Percentiles rank a stretch among this genome's conserved stretches.
phyloP scores from a whole-genome alignment of 1,140 invertebrate species.

The Nephila pilipes region DNA sequence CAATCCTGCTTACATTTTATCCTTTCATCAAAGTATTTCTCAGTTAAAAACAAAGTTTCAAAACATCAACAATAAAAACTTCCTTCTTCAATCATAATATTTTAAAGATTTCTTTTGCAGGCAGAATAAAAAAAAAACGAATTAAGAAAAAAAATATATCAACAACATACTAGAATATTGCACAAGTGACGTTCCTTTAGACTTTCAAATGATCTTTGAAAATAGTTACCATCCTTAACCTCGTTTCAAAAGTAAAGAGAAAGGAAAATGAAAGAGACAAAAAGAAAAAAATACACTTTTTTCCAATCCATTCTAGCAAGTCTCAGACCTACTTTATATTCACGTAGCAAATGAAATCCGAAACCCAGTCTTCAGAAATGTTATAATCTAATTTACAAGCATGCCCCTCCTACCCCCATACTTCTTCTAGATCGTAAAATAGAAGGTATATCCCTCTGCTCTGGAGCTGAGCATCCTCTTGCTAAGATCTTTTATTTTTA shows the following conservation, averaged over 20 bases:
- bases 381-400: constrained; percentile 75
- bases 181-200: neutral
- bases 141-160: too few relatives aligned
- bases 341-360: constrained; percentile 63
- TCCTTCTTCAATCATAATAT: neutral
- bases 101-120: neutral
- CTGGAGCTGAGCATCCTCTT: neutral
- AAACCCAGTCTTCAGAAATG: constrained; percentile 44
- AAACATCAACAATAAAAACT: neutral
- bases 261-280: neutral
- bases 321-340: constrained; percentile 56
- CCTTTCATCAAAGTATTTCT: too few relatives aligned
- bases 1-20: too few relatives aligned
- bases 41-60: neutral
- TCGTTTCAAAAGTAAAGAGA: neutral
- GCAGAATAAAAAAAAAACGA: neutral
- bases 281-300: neutral
- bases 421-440: constrained; percentile 58
- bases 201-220: constrained; percentile 32
- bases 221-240: constrained; percentile 15
- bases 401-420: neutral
- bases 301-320: neutral
- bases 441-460: constrained; percentile 25
- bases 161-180: neutral
- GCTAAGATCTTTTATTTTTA: constrained; percentile 29